phyloP scores from a whole-genome alignment of 92 coral and sea anemone genomes.

The Porites rus region DNA sequence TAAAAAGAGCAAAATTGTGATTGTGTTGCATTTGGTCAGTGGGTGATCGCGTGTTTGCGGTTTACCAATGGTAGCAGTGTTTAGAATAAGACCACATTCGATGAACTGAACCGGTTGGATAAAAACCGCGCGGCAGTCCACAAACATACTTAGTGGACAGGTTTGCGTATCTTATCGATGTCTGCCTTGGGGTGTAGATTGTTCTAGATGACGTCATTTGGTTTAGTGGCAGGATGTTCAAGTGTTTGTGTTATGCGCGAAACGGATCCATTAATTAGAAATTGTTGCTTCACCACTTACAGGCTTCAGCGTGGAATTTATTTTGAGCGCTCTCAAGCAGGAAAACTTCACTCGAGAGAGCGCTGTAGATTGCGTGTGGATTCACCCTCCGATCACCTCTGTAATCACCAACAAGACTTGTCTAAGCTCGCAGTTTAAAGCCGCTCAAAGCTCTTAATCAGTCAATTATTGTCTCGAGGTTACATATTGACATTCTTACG shows the following conservation, averaged over 20 bases:
- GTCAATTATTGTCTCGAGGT: constrained; percentile 9
- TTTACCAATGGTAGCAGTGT: constrained; percentile 18
- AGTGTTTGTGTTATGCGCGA: not conserved
- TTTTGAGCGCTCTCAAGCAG: not conserved
- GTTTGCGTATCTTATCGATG: not conserved
- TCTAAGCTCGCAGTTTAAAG: constrained; percentile 44
- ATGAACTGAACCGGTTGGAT: constrained; percentile 2
- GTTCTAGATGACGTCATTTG: constrained; percentile 51
- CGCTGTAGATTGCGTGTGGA: constrained; percentile 37
- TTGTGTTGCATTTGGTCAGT: too few relatives aligned
- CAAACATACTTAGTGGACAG: constrained; percentile 29
- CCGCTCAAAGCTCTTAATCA: constrained; percentile 36
- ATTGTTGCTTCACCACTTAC: not conserved
- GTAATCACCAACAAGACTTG: constrained; percentile 40
- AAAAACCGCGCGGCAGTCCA: constrained; percentile 33
- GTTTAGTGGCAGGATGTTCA: constrained; percentile 26
- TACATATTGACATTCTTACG: constrained; percentile 33
- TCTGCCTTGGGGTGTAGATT: constrained; percentile 4
- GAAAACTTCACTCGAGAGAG: constrained; percentile 20
- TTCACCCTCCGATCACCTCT: constrained; percentile 5
- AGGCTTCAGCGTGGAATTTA: not conserved
- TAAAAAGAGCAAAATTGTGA: not conserved
- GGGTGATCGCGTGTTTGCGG: constrained; percentile 41
- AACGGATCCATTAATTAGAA: not conserved
- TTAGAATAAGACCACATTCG: not conserved